Base-by-base conservation (phyloP, 2,888 invertebrate genomes). In the Caenorhabditis drosophilae region DNA sequence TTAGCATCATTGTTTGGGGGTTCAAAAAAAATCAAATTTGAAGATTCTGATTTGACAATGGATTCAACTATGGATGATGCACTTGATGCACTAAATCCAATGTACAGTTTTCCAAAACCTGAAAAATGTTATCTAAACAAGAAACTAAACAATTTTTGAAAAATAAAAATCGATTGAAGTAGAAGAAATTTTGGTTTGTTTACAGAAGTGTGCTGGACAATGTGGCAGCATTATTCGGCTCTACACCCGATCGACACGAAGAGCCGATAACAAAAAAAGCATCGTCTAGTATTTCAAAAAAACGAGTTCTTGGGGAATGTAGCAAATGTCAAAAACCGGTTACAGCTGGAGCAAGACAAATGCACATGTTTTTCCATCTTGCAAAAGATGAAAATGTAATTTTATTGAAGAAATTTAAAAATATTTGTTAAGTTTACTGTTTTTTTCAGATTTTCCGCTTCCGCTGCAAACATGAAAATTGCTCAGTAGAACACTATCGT, bases 351-450 rank as follows among this genome's bases (percentile, higher is more conserved):
- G 81, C 81, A 12, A 58, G 82, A 20, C 81, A 82, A 61, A 82
- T 82, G 82, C 82, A 82, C 74, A 80, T 82, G 81, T 82, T 82
- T 71, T 82, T 72, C 77, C 82, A 82, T 61, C 66, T 82, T 54
- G 77, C 77, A 36, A 82, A 81, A 52, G 81, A 81, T 50, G 63
- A 75, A 38, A 67, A 69, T 44, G 78, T 78, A 36, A 49, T 18
- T n/a, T 42, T 42, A 4, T 15, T 18, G n/a, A 7, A 2, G 12
- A 22, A 20, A 20, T 9, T 47, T n/a, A 47, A 12, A 9, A 6
- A 4, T 18, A 22, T 11, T 44, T 23, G 7, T n/a, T 11, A 15
- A 22, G 25, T 44, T 46, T 46, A 16, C 4, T n/a, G 20, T 26
- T 31, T 12, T n/a, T 62, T 72, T 38, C 54, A 78, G 78, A 79